These are phyloP conservation scores for Ooceraea biroi DNA, from an alignment of 1,140 invertebrate species.

Conservation along the genomic window DNA sequence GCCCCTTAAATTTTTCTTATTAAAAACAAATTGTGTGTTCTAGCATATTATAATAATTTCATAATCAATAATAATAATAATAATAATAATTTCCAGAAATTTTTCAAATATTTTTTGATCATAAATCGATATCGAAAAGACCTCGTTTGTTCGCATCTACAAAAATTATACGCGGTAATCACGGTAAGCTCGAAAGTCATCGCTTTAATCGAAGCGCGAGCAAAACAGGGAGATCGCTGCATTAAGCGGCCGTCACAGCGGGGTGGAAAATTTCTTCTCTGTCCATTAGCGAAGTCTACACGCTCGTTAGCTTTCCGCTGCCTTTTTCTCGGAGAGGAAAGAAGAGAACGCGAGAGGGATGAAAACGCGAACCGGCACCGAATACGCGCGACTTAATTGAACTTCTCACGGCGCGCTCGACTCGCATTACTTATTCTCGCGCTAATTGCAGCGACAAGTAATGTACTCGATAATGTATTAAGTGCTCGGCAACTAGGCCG, in stretches of 20 bases:
- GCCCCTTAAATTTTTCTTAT: no score
- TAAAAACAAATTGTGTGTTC: not conserved
- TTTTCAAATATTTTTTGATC: not conserved
- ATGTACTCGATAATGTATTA: conserved; percentile 74
- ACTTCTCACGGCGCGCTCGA: conserved; percentile 59
- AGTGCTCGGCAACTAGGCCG: conserved; percentile 57
- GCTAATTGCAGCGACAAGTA: conserved; percentile 76
- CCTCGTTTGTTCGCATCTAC: conserved; percentile 1
- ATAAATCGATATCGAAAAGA: not conserved
- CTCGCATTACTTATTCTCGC: conserved; percentile 71
- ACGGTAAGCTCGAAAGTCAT: conserved; percentile 49
- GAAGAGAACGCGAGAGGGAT: conserved; percentile 32
- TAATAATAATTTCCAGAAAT: not conserved
- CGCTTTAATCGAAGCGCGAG: conserved; percentile 60
- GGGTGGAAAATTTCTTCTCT: conserved; percentile 56
- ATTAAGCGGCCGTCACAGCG: conserved; percentile 44
- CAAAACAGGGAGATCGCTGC: conserved; percentile 63
- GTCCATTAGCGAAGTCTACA: conserved; percentile 47
- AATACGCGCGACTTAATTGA: conserved; percentile 71
- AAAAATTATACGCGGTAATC: conserved; percentile 42
- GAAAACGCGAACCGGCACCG: conserved; percentile 8
- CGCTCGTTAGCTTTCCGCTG: conserved; percentile 58
- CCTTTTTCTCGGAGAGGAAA: not conserved
- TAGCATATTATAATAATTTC: not conserved
- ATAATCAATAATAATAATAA: not conserved